Evolutionary conservation across 1,140 invertebrate genomes (phyloP), one percentile per base, ranked within the genome.

Genomic region (Brachionus koreanus): DNA sequence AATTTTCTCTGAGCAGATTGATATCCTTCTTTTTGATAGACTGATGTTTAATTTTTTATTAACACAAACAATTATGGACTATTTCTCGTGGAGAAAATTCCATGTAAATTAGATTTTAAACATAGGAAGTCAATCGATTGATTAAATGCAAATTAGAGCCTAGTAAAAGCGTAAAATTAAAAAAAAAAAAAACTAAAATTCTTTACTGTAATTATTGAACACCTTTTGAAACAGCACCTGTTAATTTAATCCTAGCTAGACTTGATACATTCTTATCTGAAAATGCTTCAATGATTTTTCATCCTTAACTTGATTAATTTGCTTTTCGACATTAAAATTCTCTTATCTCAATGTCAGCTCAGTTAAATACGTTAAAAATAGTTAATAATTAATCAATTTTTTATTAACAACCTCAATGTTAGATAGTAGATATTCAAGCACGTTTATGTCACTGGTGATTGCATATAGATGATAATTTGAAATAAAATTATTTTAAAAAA

Each of bases 21-120:
- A 65, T 65, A 65, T 65, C 63, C 63, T 65, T 23, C 29, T 65
- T 57, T 57, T 65, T 65, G 63, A 65, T 65, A 65, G 63, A 65
- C 63, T 65, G 63, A 65, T 65, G 63, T 65, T 65, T 65, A 35
- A 65, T 65, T 65, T 63, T 65, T 65, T 65, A 25, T 35, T 65
- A 65, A 33, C 63, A 65, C 29, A 65, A 65, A 65, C 33, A 65
- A 65, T 65, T 65, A 65, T 65, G 63, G 63, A 23, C 29, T 65
- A 37, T 65, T 65, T 65, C 33, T 29, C 25, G 33, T 65, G 63
- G 13, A 65, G 33, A 13, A 33, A 65, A 33, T 65, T 65, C 25
- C n/a, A 57, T 57, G 19, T 25, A 57, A 57, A 57, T 57, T 57
- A 57, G 49, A 57, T 57, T 57, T 19, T 57, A 19, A 57, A 57